These are phyloP conservation scores for Cotesia chilonis DNA, from an alignment of 1,140 invertebrate genomes.

Conservation along the genomic window DNA sequence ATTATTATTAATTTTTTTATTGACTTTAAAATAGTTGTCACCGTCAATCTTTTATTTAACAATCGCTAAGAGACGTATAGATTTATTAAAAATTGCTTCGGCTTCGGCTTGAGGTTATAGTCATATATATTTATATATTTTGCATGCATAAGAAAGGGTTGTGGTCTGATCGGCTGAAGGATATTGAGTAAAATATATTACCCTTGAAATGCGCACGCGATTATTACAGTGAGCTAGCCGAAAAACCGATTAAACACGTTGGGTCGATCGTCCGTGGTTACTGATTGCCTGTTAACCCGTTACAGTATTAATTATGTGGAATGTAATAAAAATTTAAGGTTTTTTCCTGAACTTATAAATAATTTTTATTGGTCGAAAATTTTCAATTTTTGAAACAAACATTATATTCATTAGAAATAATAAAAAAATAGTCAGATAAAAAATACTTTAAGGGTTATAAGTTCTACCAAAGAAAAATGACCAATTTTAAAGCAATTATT, in stretches of 20 bases:
- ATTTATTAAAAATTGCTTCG: constrained; percentile 20
- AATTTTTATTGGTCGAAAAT: too few species aligned
- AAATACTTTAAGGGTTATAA: too few species aligned
- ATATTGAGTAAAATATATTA: constrained; percentile 1
- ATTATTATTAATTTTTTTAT: too few species aligned
- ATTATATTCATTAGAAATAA: too few species aligned
- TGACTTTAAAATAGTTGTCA: constrained; percentile 19
- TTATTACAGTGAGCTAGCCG: constrained; percentile 20
- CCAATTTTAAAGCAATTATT: too few species aligned
- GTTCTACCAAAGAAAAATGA: too few species aligned
- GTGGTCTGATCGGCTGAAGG: background rate
- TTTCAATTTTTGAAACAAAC: too few species aligned
- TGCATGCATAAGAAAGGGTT: constrained; percentile 7
- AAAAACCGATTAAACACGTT: constrained; percentile 49
- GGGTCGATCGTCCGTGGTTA: constrained; percentile 50
- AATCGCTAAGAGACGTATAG: constrained; percentile 11
- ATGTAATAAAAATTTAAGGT: too few species aligned
- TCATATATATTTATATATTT: too few species aligned
- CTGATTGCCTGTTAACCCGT: constrained; percentile 38
- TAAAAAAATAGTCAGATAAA: too few species aligned
- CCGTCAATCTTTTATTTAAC: constrained; percentile 10
- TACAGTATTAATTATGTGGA: constrained; percentile 33
- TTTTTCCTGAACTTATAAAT: too few species aligned
- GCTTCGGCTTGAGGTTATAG: too few species aligned
- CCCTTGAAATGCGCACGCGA: constrained; percentile 45